A percentile compares a stretch with the other conserved stretches of the same genome.
These are phyloP conservation scores for Acanthopagrus latus DNA, from an alignment of 2,797 vertebrate genomes.

Conservation along the genomic window DNA sequence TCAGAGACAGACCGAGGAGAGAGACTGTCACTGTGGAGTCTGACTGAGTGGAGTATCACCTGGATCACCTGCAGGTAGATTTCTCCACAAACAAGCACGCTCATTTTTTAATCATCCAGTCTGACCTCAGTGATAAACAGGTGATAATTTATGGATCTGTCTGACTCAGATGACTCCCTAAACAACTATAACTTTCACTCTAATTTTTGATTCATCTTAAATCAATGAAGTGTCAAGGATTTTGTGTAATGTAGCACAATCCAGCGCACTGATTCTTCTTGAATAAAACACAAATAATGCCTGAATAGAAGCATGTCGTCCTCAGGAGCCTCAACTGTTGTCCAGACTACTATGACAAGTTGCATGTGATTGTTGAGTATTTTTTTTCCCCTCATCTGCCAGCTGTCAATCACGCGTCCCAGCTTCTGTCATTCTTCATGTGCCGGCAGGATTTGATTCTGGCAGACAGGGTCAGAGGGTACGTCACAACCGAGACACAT, in stretches of 20 bases:
- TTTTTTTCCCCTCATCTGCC: constrained; percentile 12
- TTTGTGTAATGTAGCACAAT: not conserved
- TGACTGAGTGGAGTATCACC: constrained; percentile 44
- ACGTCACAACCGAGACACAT: not conserved
- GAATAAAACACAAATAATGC: not conserved
- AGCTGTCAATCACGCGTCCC: constrained; percentile 35
- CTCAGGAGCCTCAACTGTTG: not conserved
- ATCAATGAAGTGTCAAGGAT: not conserved
- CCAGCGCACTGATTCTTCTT: not conserved
- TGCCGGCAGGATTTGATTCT: constrained; percentile 2
- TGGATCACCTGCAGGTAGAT: constrained; percentile 34
- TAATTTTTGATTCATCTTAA: too few species aligned
- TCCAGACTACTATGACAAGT: constrained; percentile 25
- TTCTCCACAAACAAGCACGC: constrained; percentile 19
- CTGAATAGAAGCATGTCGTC: not conserved
- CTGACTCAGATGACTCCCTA: constrained; percentile 1
- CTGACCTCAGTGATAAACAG: constrained; percentile 26
- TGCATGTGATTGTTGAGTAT: constrained; percentile 17
- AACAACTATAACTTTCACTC: not conserved
- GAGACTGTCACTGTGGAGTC: constrained; percentile 21
- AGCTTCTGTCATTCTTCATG: constrained; percentile 14
- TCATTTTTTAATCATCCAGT: constrained; percentile 19
- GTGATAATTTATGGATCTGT: constrained; percentile 23
- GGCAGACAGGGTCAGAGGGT: constrained; percentile 15
- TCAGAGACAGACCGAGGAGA: constrained; percentile 10